These are phyloP conservation scores for Eupithecia pulchellata DNA, from an alignment of 2,888 invertebrate species.

Conservation along the genomic window DNA sequence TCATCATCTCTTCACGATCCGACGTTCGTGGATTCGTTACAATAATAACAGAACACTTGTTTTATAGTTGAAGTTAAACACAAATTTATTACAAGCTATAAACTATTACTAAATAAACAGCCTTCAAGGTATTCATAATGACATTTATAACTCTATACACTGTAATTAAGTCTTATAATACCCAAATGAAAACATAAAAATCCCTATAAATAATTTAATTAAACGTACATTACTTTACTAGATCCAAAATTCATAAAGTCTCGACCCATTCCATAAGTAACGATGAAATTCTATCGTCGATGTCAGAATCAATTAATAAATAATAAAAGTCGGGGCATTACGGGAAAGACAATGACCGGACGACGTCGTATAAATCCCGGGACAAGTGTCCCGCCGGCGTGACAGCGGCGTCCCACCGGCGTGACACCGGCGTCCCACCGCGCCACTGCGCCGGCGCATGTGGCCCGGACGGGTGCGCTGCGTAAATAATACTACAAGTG, in stretches of 20 bases:
- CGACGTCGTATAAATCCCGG: constrained; percentile 64
- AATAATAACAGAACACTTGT: background rate
- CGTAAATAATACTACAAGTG: constrained; percentile 59
- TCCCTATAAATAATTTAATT: constrained; percentile 45
- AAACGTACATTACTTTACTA: constrained; percentile 40
- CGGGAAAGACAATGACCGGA: constrained; percentile 57
- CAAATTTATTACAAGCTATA: constrained; percentile 24
- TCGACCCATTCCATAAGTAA: constrained; percentile 31
- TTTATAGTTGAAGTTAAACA: background rate
- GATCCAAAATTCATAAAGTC: constrained; percentile 39
- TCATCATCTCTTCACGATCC: background rate
- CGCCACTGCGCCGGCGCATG: constrained; percentile 35
- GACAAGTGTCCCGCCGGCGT: constrained; percentile 64
- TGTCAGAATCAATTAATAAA: constrained; percentile 70
- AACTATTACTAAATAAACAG: constrained; percentile 32
- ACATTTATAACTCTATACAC: constrained; percentile 36
- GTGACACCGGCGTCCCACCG: constrained; percentile 39
- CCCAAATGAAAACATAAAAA: constrained; percentile 40
- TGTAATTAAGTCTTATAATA: constrained; percentile 41
- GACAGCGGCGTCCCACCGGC: constrained; percentile 51
- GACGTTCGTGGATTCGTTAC: background rate
- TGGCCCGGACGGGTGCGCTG: constrained; percentile 50
- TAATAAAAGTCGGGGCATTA: constrained; percentile 68
- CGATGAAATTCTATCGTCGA: constrained; percentile 56
- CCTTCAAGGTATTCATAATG: constrained; percentile 23